A percentile compares a stretch with the other conserved stretches of the same genome.
phyloP scores from a whole-genome alignment of 92 coral and sea anemone genomes.

The Siderastrea siderea region DNA sequence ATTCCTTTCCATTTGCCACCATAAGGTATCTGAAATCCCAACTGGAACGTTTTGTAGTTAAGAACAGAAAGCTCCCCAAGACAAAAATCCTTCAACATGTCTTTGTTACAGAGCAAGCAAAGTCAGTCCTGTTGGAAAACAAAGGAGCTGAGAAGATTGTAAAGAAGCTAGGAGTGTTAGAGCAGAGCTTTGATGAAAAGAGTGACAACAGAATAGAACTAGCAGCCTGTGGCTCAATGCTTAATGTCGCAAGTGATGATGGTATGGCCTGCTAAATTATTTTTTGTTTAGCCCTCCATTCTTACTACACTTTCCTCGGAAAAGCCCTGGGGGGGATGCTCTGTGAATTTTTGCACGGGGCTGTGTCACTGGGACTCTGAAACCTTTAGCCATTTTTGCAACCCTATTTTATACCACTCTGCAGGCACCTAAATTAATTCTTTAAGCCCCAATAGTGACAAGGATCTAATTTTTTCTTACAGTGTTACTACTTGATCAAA shows the following conservation, averaged over 20 bases:
- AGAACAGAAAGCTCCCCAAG: neutral
- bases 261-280: conserved; percentile 47
- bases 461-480: no score
- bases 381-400: no score
- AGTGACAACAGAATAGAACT: conserved; percentile 83
- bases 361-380: no score
- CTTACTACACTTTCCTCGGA: no score
- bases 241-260: conserved; percentile 90
- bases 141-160: conserved; percentile 93
- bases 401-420: no score
- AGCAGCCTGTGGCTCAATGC: conserved; percentile 94
- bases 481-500: no score
- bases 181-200: conserved; percentile 74
- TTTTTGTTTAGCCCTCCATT: neutral
- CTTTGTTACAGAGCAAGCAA: conserved; percentile 36
- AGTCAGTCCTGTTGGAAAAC: conserved; percentile 74
- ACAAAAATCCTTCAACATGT: neutral
- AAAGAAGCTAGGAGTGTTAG: conserved; percentile 71
- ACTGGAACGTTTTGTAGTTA: no score
- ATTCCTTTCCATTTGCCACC: no score
- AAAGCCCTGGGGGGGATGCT: no score
- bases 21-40: neutral
- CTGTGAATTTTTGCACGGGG: no score
- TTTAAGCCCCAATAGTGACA: no score
- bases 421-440: no score